A percentile compares a stretch with the other conserved stretches of the same genome.
phyloP scores from a whole-genome alignment of 2,797 vertebrate species.

The Mionectes olivaceus region DNA sequence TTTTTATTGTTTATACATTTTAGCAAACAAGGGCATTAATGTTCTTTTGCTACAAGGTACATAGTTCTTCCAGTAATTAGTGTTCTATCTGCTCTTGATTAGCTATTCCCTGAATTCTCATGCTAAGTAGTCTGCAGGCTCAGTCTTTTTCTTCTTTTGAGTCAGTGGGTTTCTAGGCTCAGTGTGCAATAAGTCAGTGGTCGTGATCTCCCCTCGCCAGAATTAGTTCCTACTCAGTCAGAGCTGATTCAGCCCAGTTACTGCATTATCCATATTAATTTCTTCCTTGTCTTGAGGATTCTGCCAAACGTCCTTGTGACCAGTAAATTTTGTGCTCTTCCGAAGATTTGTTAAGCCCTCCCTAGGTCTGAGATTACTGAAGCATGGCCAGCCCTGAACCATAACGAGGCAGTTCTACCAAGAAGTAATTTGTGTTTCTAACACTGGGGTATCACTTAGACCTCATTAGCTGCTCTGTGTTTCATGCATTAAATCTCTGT shows the following conservation, averaged over 20 bases:
- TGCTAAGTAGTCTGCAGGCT: not conserved
- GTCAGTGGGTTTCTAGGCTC: not conserved
- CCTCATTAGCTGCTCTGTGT: not conserved
- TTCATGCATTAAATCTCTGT: not conserved
- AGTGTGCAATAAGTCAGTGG: not conserved
- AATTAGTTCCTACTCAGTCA: not conserved
- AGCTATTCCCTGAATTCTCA: not conserved
- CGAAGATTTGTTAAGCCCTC: not conserved
- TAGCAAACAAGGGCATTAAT: not conserved
- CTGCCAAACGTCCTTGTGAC: not conserved
- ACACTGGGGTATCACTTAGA: not conserved
- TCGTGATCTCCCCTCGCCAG: no score
- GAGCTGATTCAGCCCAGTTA: not conserved
- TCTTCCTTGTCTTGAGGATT: not conserved
- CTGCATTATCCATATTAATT: not conserved
- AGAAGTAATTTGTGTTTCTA: not conserved
- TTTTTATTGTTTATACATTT: no score
- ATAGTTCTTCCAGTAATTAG: not conserved
- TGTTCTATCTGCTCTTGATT: not conserved
- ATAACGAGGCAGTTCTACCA: not conserved
- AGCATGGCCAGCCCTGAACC: not conserved
- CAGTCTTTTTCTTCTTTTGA: not conserved
- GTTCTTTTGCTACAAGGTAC: not conserved
- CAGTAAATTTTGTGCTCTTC: not conserved
- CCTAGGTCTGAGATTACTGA: not conserved